Evolutionary conservation across 1,140 invertebrate genomes (phyloP).

Genomic region (Macrocentrus cingulum): DNA sequence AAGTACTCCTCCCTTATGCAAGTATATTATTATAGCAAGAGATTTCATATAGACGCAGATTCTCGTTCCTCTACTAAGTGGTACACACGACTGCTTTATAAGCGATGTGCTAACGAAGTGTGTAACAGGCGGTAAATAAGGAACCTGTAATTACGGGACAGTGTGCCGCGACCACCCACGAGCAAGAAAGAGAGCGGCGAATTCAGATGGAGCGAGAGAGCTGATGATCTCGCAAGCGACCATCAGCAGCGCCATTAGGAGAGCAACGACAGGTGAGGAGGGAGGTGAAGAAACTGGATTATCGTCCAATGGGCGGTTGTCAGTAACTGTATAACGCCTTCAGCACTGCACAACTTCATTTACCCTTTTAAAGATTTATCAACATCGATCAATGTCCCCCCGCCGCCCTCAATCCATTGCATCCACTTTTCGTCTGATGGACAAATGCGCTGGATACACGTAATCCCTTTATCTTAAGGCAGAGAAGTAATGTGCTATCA

Average conservation of each 20-base stretch:
- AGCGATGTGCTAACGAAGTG: slow-evolving; percentile 58
- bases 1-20: no score
- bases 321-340: slow-evolving; percentile 23
- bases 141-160: slow-evolving; percentile 57
- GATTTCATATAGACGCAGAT: no score
- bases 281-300: slow-evolving; percentile 30
- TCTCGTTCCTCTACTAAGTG: slow-evolving; percentile 23
- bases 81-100: slow-evolving; percentile 46
- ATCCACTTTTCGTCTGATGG: not conserved
- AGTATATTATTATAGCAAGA: no score
- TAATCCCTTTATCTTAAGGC: no score
- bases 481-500: no score
- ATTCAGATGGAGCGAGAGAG: not conserved
- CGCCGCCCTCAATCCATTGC: no score
- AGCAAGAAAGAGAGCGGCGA: slow-evolving; percentile 26
- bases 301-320: slow-evolving; percentile 27
- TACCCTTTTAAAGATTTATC: slow-evolving; percentile 6
- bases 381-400: not conserved
- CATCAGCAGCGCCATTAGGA: slow-evolving; percentile 10
- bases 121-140: slow-evolving; percentile 59
- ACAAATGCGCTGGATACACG: not conserved
- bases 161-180: slow-evolving; percentile 52
- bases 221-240: not conserved
- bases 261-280: slow-evolving; percentile 1
- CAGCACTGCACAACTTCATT: slow-evolving; percentile 11